phyloP scores from a whole-genome alignment of 2,797 vertebrate genomes.

The Diglossa cyanea region DNA sequence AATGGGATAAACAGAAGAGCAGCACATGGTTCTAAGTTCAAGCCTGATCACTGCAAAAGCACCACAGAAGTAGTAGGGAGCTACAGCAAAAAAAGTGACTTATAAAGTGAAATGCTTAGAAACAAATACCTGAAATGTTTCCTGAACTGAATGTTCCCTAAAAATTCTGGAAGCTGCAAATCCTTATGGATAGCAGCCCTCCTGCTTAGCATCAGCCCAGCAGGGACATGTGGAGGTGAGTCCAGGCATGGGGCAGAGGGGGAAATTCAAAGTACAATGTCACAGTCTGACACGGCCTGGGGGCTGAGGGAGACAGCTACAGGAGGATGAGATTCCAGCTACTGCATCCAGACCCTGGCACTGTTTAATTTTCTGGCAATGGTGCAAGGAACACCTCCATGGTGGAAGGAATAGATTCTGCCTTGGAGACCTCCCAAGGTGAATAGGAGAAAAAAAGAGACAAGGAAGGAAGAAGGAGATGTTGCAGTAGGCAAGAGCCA shows the following conservation, averaged over 20 bases:
- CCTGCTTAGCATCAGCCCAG: neutral
- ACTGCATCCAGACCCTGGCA: neutral
- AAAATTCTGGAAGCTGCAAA: neutral
- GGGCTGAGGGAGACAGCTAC: neutral
- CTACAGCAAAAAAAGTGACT: neutral
- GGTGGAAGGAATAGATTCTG: neutral
- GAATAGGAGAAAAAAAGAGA: neutral
- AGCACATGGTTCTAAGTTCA: neutral
- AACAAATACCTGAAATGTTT: neutral
- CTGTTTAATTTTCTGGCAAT: neutral
- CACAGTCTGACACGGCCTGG: neutral
- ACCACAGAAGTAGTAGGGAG: neutral
- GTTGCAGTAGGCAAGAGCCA: neutral
- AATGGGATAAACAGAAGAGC: neutral
- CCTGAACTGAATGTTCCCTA: neutral
- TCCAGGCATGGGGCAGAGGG: accelerated
- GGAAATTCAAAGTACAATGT: neutral
- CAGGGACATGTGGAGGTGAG: neutral
- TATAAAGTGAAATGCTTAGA: neutral
- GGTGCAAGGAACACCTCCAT: neutral
- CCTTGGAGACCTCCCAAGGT: neutral
- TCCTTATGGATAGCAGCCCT: too few relatives aligned
- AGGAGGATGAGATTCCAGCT: neutral
- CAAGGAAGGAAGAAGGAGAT: neutral
- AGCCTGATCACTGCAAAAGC: neutral